A percentile compares a stretch with the other conserved stretches of the same genome.
phyloP scores from a whole-genome alignment of 2,113 vertebrate species.

The Hoplias malabaricus region DNA sequence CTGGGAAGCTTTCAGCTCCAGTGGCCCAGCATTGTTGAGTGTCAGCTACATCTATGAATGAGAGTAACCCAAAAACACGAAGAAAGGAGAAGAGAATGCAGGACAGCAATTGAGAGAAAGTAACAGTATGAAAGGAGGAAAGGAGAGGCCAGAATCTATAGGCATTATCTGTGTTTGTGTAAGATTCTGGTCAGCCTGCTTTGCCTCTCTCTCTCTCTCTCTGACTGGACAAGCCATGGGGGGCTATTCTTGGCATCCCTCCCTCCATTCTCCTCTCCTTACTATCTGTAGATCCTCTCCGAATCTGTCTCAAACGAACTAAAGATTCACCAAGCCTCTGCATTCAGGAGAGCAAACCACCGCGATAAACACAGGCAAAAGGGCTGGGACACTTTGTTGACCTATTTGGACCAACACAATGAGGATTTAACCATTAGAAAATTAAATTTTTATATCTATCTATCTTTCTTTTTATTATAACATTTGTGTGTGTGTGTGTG shows the following conservation, averaged over 20 bases:
- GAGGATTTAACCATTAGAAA: neutral
- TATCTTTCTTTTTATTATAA: neutral
- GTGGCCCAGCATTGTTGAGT: neutral
- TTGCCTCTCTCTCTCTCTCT: slow-evolving; percentile 31
- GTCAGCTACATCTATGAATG: neutral
- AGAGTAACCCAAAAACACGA: neutral
- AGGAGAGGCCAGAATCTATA: neutral
- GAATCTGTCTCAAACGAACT: neutral
- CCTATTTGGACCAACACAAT: neutral
- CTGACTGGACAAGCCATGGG: slow-evolving; percentile 49
- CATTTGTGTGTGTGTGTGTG: too few species aligned
- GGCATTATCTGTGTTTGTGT: neutral
- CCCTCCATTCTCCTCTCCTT: neutral
- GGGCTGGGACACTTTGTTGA: neutral
- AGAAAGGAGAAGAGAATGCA: neutral
- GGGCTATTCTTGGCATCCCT: slow-evolving; percentile 38
- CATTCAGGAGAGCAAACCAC: slow-evolving; percentile 15
- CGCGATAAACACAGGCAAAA: neutral
- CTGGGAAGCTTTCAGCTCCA: neutral
- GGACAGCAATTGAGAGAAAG: neutral
- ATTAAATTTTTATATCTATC: neutral
- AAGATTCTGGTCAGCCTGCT: slow-evolving; percentile 1
- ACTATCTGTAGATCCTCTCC: slow-evolving; percentile 17
- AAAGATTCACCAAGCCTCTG: neutral
- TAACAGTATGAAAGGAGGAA: neutral